Evolutionary conservation across 2,113 vertebrate species (phyloP), one percentile per base, ranked within the genome.

Genomic region (Rhynchomys soricoides): DNA sequence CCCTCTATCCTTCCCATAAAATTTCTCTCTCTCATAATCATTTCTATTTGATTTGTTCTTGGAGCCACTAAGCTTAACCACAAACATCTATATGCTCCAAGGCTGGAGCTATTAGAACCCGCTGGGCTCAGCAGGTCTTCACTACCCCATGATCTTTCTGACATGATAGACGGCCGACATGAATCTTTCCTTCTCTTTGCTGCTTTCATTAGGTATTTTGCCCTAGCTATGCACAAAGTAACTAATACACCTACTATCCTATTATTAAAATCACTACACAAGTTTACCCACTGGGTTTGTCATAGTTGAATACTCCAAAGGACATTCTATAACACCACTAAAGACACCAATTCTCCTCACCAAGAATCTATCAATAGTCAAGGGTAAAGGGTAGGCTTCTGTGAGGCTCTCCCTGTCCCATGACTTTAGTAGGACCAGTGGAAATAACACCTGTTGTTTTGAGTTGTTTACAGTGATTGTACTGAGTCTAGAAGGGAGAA

Each of bases 221-320:
- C 68, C 43, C 19, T 68, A 68, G 43, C 43, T 45, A 37, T 11
- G 19, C 10, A 86, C 45, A 48, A 86, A 68, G 45, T 86, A 68
- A 50, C 31, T 48, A 50, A 68, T 19, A 37, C 16, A 66, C 21
- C 15, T 66, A 40, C 34, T 95, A 21, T 77, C 89, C 34, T n/a
- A n/a, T 68, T 93, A 88, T 50, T 91, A 95, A 91, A 86, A 73
- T 91, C 31, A 19, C 37, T 62, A 10, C n/a, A 13, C 71, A 88
- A 86, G 29, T 45, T 86, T 75, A 90, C 81, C 43, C 21, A 64
- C 31, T 13, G 29, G 37, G 34, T 78, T 93, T 74, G 6, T 37
- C 77, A 73, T 89, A 85, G 78, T 91, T 71, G 77, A 95, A 85
- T 57, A n/a, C 1, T 34, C 88, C 50, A 85, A n/a, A 10, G 37